These are phyloP conservation scores for Puffinus mauretanicus DNA, from an alignment of 2,113 vertebrate species.

Conservation along the genomic window DNA sequence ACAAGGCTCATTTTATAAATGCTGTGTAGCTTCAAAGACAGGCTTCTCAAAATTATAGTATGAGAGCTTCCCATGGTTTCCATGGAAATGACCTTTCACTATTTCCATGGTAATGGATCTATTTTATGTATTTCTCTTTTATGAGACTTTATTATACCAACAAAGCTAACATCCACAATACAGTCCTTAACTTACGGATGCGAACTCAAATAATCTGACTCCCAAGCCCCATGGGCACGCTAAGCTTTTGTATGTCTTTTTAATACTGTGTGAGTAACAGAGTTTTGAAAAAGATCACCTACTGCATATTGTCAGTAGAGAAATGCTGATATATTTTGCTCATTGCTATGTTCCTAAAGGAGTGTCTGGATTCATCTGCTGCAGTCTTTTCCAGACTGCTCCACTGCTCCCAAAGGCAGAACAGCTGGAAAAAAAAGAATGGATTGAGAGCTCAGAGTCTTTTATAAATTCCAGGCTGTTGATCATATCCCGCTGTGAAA, in stretches of 20 bases:
- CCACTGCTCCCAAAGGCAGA: constrained; percentile 13
- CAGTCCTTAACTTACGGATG: constrained; percentile 40
- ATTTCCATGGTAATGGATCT: constrained; percentile 69
- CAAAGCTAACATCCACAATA: constrained; percentile 62
- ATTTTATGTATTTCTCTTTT: constrained; percentile 73
- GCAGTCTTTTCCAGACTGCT: constrained; percentile 30
- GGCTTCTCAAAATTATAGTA: constrained; percentile 58
- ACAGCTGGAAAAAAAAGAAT: background rate
- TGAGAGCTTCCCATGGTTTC: constrained; percentile 64
- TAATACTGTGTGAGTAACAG: background rate
- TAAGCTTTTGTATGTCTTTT: constrained; percentile 36
- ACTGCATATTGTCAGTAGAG: constrained; percentile 15
- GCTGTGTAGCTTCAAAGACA: constrained; percentile 42
- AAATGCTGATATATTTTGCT: constrained; percentile 20
- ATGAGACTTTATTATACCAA: constrained; percentile 68
- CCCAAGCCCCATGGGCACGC: background rate
- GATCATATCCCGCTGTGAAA: background rate
- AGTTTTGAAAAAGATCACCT: constrained; percentile 44
- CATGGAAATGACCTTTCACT: constrained; percentile 73
- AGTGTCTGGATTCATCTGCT: constrained; percentile 7
- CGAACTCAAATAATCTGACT: constrained; percentile 33
- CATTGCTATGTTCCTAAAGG: constrained; percentile 30
- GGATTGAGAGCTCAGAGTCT: background rate
- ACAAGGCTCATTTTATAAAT: constrained; percentile 36
- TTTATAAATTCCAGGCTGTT: constrained; percentile 8